Base-by-base conservation (phyloP, 2,888 invertebrate species). In the Clitarchus hookeri region DNA sequence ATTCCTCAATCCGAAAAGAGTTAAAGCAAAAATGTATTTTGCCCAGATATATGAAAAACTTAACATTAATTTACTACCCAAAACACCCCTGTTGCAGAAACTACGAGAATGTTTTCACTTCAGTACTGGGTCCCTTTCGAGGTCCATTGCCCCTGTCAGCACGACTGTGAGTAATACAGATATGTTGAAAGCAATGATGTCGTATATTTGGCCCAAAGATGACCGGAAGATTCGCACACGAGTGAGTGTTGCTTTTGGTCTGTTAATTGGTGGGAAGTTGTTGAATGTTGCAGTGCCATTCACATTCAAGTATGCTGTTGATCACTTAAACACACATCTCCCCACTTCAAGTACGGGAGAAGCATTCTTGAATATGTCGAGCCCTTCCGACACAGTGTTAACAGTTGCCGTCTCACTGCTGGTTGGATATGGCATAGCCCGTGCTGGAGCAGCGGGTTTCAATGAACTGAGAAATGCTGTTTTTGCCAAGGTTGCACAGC, bases 391-490 rank as follows among this genome's bases (percentile, higher is more conserved):
- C 90, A 96, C 98, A 1, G 93, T 97, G 84, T 92, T 96, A 0
- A 96, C 98, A 0, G 93, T 96, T 11, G 95, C 96, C 6, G 95
- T 96, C 84, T 95, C 97, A 88, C 91, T 98, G 89, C 92, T 99
- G 84, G 89, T 98, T 87, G 98, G 98, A 99, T 99, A 99, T 93
- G 99, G 99, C 87, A 92, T 97, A 87, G 98, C 99, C 0, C 94
- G 99, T 88, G 96, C 96, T 4, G 96, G 97, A 84, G 96, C 99
- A 3, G 95, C 98, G 0, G 96, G 96, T 36, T 98, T 99, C 91
- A 99, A 98, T 92, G 99, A 99, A 93, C 91, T 99, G 26, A 93
- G 99, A 65, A 99, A 99, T 93, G 99, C 99, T 0, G 98, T 99
- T 83, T 99, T 99, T 92, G 98, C 98, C 1, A 96, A 95, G 91